A percentile compares a stretch with the other conserved stretches of the same genome.
Evolutionary conservation across 2,888 invertebrate genomes (phyloP).

Genomic region (Trichacis sp.): DNA sequence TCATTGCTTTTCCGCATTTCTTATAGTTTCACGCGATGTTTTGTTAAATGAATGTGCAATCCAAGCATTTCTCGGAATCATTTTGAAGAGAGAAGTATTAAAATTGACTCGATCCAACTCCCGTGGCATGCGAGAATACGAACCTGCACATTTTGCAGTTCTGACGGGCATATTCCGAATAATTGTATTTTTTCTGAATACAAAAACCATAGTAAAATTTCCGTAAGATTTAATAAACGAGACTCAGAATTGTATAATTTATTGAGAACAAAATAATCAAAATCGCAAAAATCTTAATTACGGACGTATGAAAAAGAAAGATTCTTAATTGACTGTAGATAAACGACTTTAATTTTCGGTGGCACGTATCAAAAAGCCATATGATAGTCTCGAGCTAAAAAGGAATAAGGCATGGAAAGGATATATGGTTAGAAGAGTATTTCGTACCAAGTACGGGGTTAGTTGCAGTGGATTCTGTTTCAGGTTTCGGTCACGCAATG

Average conservation of each 20-base stretch:
- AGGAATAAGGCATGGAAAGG: slow-evolving; percentile 29
- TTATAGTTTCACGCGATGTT: slow-evolving; percentile 40
- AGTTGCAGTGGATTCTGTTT: slow-evolving; percentile 59
- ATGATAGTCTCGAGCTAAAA: slow-evolving; percentile 11
- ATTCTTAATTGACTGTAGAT: neutral
- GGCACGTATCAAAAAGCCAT: slow-evolving; percentile 15
- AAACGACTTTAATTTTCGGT: slow-evolving; percentile 26
- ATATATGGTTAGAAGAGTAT: slow-evolving; percentile 48
- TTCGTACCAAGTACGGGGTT: slow-evolving; percentile 53
- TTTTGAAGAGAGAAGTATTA: slow-evolving; percentile 23
- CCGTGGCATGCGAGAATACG: slow-evolving; percentile 33
- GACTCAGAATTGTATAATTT: no score
- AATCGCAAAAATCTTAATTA: neutral
- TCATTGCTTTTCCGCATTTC: slow-evolving; percentile 38
- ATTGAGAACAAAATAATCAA: no score
- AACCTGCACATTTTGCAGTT: slow-evolving; percentile 25
- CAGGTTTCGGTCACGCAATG: slow-evolving; percentile 67
- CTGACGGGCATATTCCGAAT: no score
- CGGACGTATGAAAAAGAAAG: neutral
- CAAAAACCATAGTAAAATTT: no score
- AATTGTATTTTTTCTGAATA: no score
- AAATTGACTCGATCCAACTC: slow-evolving; percentile 30
- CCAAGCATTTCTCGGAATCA: slow-evolving; percentile 25
- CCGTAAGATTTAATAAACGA: no score
- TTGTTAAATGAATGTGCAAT: slow-evolving; percentile 31